Base-by-base conservation (phyloP, 2,888 invertebrate species). In the Apamea monoglypha region DNA sequence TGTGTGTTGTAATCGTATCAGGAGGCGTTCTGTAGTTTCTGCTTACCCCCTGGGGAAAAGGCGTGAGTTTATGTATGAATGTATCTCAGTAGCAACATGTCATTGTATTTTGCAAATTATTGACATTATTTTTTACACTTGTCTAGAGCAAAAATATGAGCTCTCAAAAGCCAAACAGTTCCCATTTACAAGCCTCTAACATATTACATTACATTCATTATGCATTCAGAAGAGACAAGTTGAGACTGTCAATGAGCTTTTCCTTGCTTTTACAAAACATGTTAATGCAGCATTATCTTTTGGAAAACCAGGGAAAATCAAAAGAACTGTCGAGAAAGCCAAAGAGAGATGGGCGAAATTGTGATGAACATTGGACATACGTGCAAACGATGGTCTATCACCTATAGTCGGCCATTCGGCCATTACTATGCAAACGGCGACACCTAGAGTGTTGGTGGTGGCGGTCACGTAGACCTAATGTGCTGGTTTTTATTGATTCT, bases 301-400 rank as follows among this genome's bases (percentile, higher is more conserved):
- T 63, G 59, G 75, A 81, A 74, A 85, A 81, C 21, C 50, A 36
- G 56, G 66, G 56, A 75, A 78, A 82, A 71, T 16, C 53, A 53
- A 67, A 74, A 56, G 18, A 68, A 67, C n/a, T 29, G 25, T 32
- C 59, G 70, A 83, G 85, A 85, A 85, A 85, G 85, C 80, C 21
- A n/a, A 56, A 59, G 72, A 83, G 76, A 67, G 74, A 86, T 83
- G 81, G 81, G 85, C 21, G 71, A 74, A 71, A 83, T 85, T 66
- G 71, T 59, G 40, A 53, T 82, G 68, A 70, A 4, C 53, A 74
- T 76, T 82, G 68, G 73, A 4, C 53, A 74, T 76, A 74, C 76
- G 68, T 79, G 74, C 63, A 50, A 64, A 74, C 47, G 73, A 74
- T 76, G 25, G 36, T n/a, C 67, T 70, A 71, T 74, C n/a, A 74